Conservation (phyloP, 2,797 vertebrate species). For the Brachyalestes nurse region DNA sequence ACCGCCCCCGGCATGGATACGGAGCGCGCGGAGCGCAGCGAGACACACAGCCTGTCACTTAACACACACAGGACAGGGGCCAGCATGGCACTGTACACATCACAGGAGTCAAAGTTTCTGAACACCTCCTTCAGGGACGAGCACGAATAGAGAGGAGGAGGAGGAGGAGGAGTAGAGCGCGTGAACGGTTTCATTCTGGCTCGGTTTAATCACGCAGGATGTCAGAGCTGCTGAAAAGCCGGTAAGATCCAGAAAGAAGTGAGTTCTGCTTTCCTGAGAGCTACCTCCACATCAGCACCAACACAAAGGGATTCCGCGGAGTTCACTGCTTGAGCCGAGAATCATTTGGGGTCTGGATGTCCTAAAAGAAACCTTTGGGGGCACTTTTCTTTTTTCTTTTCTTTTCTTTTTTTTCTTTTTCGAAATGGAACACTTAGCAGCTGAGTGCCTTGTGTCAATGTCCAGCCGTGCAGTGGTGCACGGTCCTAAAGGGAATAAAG, state of each 20-base stretch:
- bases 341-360: constrained; percentile 73
- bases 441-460: constrained; percentile 99
- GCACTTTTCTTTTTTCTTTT: constrained; percentile 57
- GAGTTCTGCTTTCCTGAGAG: constrained; percentile 76
- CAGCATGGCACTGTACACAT: constrained; percentile 80
- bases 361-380: constrained; percentile 62
- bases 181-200: constrained; percentile 64
- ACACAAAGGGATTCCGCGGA: constrained; percentile 81
- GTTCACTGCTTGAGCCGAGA: constrained; percentile 67
- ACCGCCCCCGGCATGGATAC: constrained; percentile 88
- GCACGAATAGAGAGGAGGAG: constrained; percentile 68
- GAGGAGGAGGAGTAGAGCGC: constrained; percentile 42
- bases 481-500: constrained; percentile 81
- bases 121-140: constrained; percentile 65
- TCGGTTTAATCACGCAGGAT: constrained; percentile 75
- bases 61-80: constrained; percentile 74
- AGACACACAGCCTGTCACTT: constrained; percentile 76
- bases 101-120: constrained; percentile 68
- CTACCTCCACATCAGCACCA: constrained; percentile 72
- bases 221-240: constrained; percentile 78
- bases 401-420: constrained; percentile 51
- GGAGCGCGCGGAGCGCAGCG: constrained; percentile 69
- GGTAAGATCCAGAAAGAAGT: constrained; percentile 76
- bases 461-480: constrained; percentile 94
- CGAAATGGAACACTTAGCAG: constrained; percentile 98